phyloP scores from a whole-genome alignment of 1,140 invertebrate species.

The Brachionus rubens region DNA sequence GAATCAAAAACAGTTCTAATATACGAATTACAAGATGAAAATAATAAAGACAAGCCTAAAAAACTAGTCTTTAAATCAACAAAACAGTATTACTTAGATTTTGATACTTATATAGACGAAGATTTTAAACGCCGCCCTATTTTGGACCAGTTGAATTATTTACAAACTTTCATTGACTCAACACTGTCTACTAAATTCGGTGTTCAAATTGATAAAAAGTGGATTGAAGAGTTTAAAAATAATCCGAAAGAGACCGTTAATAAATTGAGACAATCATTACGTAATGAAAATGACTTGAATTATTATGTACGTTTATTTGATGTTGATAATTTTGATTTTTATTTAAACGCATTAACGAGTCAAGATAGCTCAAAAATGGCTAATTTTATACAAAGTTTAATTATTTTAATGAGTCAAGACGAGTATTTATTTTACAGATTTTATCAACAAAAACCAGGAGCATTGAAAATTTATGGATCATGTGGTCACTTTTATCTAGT shows the following conservation, averaged over 20 bases:
- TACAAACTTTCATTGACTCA: not conserved
- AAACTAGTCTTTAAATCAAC: slow-evolving; percentile 31
- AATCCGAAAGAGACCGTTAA: too few species aligned
- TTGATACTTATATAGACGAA: slow-evolving; percentile 7
- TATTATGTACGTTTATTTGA: slow-evolving; percentile 29
- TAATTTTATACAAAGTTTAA: slow-evolving; percentile 38
- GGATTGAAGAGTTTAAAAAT: too few species aligned
- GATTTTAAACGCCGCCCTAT: slow-evolving; percentile 19
- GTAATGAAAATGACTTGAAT: not conserved
- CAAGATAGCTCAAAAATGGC: slow-evolving; percentile 6
- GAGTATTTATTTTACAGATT: slow-evolving; percentile 44
- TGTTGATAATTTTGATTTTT: slow-evolving; percentile 9
- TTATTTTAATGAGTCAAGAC: slow-evolving; percentile 12
- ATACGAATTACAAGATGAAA: not conserved
- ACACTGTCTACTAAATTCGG: not conserved
- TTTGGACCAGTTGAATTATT: slow-evolving; percentile 20
- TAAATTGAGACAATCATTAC: not conserved
- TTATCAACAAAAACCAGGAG: slow-evolving; percentile 11
- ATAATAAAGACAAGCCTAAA: not conserved
- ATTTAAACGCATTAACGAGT: not conserved
- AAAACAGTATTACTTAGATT: slow-evolving; percentile 29
- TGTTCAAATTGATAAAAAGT: slow-evolving; percentile 3
- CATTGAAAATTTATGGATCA: slow-evolving; percentile 20
- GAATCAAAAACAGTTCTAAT: slow-evolving; percentile 19
- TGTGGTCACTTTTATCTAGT: slow-evolving; percentile 45